These are phyloP conservation scores for Trichomycterus rosablanca DNA, from an alignment of 2,113 vertebrate genomes.

Conservation along the genomic window DNA sequence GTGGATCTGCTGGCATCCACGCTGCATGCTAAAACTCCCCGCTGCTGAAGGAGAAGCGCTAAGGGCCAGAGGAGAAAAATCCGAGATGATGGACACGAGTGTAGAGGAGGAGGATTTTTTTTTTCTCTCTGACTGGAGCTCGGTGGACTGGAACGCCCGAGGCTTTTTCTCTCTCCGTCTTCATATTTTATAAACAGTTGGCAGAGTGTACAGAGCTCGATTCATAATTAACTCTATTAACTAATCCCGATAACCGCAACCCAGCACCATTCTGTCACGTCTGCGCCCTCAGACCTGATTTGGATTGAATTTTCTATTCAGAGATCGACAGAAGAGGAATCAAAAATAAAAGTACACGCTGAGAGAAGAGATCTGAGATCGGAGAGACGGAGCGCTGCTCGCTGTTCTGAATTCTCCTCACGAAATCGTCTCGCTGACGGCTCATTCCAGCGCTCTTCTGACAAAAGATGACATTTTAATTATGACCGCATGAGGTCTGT, in stretches of 20 bases:
- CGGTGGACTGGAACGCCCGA: constrained; percentile 7
- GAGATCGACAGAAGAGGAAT: too few relatives aligned
- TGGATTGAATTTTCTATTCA: too few relatives aligned
- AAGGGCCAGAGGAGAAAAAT: neutral
- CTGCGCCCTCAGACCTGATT: too few relatives aligned
- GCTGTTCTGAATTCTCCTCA: neutral
- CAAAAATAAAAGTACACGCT: too few relatives aligned
- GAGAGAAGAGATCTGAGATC: too few relatives aligned
- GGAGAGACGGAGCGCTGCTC: too few relatives aligned
- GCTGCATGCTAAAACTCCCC: constrained; percentile 23
- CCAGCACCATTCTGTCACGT: too few relatives aligned
- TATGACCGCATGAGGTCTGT: constrained; percentile 24
- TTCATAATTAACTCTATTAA: neutral
- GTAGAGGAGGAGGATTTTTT: neutral
- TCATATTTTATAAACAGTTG: constrained; percentile 1
- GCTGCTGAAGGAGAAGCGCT: constrained; percentile 20
- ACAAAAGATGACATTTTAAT: constrained; percentile 34
- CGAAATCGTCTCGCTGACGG: constrained; percentile 21
- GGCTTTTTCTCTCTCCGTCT: neutral
- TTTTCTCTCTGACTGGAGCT: neutral
- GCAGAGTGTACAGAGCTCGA: neutral
- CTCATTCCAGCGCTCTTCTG: constrained; percentile 19
- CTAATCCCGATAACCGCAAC: neutral
- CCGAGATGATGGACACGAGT: too few relatives aligned
- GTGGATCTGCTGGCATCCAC: constrained; percentile 13